Base-by-base conservation (phyloP, 2,888 invertebrate genomes). In the Cantharis rustica region DNA sequence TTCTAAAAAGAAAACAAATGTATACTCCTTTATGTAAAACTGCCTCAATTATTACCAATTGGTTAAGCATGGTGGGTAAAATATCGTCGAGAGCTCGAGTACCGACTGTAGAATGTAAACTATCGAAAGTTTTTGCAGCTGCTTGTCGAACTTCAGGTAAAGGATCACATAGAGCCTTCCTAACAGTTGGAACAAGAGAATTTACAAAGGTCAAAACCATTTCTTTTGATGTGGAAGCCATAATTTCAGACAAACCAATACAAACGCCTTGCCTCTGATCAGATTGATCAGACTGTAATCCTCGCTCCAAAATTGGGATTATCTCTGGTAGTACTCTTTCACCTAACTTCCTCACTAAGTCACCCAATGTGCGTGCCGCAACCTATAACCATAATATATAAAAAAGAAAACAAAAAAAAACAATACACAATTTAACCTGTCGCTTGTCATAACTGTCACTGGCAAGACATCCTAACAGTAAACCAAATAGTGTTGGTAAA, bases 191-290 rank as follows among this genome's bases (percentile, higher is more conserved):
- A 10, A 96, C 94, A 73, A 97, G 89, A 81, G 95, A 95, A 87
- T 95, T 95, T 2, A 96, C 95, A 88, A 96, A 97, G 79, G 96
- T 95, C 64, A 97, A 90, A 69, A 98, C 97, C 93, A 97, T 96
- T 85, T 99, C 99, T 83, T 94, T 93, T 75, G 96, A 97, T 4
- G 98, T 99, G 70, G 98, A 98, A 5, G 95, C 94, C 94, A 99
- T 98, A 85, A 99, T 99, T 91, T 99, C 99, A 0, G 97, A 96
- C 31, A 99, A 91, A 0, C 98, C 99, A 86, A 99, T 98, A 88
- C 99, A 99, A 10, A 99, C 99, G 81, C 99, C 99, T 89, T 99
- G 98, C 15, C 99, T 91, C 90, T 99, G 98, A 89, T 99, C 98
- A 0, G 97, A 90, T 81, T 96, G 94, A 68, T 96, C 95, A 0